Evolutionary conservation across 1,140 invertebrate genomes (phyloP).

Genomic region (Chironomus tepperi): DNA sequence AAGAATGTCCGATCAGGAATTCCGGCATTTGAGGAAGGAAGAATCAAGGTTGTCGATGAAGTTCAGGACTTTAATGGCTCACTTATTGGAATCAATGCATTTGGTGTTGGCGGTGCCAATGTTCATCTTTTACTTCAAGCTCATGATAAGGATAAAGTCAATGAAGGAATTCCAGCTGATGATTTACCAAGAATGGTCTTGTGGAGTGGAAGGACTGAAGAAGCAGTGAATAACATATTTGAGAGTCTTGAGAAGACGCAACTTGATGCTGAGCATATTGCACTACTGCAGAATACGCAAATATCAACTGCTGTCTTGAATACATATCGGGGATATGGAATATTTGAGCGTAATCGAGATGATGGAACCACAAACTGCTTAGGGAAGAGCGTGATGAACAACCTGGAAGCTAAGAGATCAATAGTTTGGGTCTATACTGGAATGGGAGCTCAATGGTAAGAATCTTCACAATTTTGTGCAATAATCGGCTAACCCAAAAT

Average conservation of each 20-base stretch:
- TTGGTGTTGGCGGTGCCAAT: slow-evolving; percentile 72
- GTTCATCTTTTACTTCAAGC: slow-evolving; percentile 60
- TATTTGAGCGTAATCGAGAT: background rate
- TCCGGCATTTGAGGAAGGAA: slow-evolving; percentile 52
- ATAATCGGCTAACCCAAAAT: too few relatives aligned
- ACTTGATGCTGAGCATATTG: slow-evolving; percentile 34
- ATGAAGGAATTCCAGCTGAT: slow-evolving; percentile 38
- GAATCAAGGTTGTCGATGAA: slow-evolving; percentile 55
- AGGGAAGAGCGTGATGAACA: background rate
- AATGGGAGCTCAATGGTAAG: slow-evolving; percentile 67
- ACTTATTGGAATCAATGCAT: slow-evolving; percentile 56
- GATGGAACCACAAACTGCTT: background rate
- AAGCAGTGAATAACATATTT: slow-evolving; percentile 49
- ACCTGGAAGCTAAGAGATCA: slow-evolving; percentile 41
- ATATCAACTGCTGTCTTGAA: slow-evolving; percentile 26
- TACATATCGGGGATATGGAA: background rate
- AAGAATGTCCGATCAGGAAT: slow-evolving; percentile 58
- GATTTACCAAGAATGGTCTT: slow-evolving; percentile 51
- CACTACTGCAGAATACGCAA: slow-evolving; percentile 48
- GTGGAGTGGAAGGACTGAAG: slow-evolving; percentile 55
- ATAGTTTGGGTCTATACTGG: slow-evolving; percentile 60
- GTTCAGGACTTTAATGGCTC: slow-evolving; percentile 49
- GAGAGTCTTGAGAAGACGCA: slow-evolving; percentile 40
- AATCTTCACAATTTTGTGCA: too few relatives aligned
- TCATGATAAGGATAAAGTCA: slow-evolving; percentile 53